Percentiles rank a stretch among this genome's conserved stretches.
Conservation (phyloP, 2,888 invertebrate genomes). For the Acanthoscelides obtectus region DNA sequence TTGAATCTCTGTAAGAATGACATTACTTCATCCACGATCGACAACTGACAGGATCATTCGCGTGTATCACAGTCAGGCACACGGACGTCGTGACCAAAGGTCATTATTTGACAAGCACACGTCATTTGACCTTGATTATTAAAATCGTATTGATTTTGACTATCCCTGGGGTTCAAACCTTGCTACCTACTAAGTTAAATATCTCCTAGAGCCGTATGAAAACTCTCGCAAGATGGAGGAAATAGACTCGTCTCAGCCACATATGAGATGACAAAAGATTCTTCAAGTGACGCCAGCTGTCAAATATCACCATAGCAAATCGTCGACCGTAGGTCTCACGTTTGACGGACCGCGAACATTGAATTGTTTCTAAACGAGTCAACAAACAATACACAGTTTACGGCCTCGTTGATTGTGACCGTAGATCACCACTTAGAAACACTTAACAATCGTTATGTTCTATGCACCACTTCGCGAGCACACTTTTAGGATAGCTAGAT, state of each 20-base stretch:
- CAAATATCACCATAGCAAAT: not conserved
- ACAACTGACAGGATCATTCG: not conserved
- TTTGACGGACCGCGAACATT: conserved; percentile 3
- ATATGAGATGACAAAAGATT: no score
- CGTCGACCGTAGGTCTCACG: conserved; percentile 1
- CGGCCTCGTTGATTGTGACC: conserved; percentile 29
- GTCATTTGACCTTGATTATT: not conserved
- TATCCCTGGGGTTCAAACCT: no score
- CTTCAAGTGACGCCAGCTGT: not conserved
- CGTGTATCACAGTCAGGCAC: conserved; percentile 21
- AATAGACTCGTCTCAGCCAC: no score
- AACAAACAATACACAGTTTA: conserved; percentile 40
- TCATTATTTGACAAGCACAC: not conserved
- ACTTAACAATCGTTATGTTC: conserved; percentile 34
- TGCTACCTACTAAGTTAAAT: no score
- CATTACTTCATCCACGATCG: not conserved
- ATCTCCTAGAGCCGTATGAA: no score
- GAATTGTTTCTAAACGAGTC: conserved; percentile 35
- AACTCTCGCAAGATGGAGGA: no score
- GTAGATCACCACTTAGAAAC: conserved; percentile 39
- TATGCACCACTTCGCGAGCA: conserved; percentile 12
- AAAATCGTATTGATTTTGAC: no score
- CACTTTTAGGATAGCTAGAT: not conserved
- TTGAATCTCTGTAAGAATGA: not conserved
- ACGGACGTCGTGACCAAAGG: conserved; percentile 20